These are phyloP conservation scores for Leptopterna dolabrata DNA, from an alignment of 2,888 invertebrate genomes.

Conservation along the genomic window DNA sequence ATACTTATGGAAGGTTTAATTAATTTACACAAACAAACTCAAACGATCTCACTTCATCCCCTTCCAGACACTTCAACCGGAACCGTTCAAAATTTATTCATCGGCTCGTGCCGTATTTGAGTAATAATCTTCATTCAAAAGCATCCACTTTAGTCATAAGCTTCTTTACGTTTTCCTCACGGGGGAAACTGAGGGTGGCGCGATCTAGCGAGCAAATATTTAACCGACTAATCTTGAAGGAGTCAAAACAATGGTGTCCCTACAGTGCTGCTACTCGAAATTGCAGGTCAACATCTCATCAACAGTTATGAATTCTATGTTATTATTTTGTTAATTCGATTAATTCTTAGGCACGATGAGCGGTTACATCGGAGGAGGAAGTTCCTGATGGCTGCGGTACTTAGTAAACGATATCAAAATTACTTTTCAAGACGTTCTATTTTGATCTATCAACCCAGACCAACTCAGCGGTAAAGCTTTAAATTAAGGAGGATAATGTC, in stretches of 20 bases:
- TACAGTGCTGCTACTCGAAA: too few species aligned
- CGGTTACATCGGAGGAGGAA: too few species aligned
- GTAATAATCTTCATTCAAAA: conserved; percentile 34
- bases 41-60: neutral
- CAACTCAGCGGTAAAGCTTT: too few species aligned
- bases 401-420: too few species aligned
- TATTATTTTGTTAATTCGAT: too few species aligned
- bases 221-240: conserved; percentile 30
- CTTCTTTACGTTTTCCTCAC: neutral
- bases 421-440: too few species aligned
- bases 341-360: too few species aligned
- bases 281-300: too few species aligned
- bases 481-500: too few species aligned
- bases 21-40: neutral
- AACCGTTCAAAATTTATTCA: conserved; percentile 41
- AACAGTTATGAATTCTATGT: too few species aligned
- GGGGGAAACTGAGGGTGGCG: neutral
- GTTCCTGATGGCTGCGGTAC: too few species aligned
- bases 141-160: conserved; percentile 6
- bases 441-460: too few species aligned
- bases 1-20: neutral
- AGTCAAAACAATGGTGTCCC: conserved; percentile 40
- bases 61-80: conserved; percentile 9
- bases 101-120: conserved; percentile 10
- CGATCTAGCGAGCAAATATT: conserved; percentile 43